Percentiles rank a stretch among this genome's conserved stretches.
Evolutionary conservation across 2,797 vertebrate genomes (phyloP).

Genomic region (Sebastes itinus): DNA sequence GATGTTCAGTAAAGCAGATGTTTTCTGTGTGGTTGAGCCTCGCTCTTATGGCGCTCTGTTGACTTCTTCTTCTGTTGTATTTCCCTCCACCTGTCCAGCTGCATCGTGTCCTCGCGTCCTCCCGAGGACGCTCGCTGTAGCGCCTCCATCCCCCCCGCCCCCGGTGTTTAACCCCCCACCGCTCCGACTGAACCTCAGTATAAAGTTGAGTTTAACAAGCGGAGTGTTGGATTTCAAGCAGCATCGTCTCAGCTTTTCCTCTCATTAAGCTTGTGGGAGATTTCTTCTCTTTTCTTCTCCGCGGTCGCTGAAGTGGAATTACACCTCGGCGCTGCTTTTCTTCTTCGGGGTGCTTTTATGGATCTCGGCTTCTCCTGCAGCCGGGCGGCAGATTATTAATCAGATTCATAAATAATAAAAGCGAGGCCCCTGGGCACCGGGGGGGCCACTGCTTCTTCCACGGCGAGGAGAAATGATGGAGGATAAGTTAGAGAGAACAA

Average conservation of each 20-base stretch:
- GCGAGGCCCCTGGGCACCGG: slow-evolving; percentile 49
- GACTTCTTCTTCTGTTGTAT: neutral
- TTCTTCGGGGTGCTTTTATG: slow-evolving; percentile 62
- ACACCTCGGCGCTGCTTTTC: slow-evolving; percentile 42
- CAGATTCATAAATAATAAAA: slow-evolving; percentile 83
- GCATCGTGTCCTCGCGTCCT: neutral
- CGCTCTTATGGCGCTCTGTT: neutral
- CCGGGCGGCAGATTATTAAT: slow-evolving; percentile 73
- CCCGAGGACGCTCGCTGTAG: too few relatives aligned
- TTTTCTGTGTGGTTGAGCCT: too few relatives aligned
- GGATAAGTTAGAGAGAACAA: slow-evolving; percentile 60
- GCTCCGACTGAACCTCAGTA: slow-evolving; percentile 31
- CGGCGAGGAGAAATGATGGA: slow-evolving; percentile 44
- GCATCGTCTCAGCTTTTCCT: slow-evolving; percentile 57
- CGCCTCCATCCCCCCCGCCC: neutral
- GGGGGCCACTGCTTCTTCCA: slow-evolving; percentile 54
- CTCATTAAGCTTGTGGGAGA: slow-evolving; percentile 64
- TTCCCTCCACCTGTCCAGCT: neutral
- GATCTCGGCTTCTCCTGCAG: slow-evolving; percentile 65
- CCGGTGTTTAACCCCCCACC: slow-evolving; percentile 14
- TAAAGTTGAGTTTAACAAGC: slow-evolving; percentile 60
- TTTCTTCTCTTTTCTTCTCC: slow-evolving; percentile 45
- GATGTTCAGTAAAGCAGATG: too few relatives aligned
- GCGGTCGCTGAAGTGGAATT: slow-evolving; percentile 56
- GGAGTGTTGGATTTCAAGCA: slow-evolving; percentile 28